Evolutionary conservation across 2,797 vertebrate species (phyloP), one percentile per base, ranked within the genome.

Genomic region (Pteronotus mesoamericanus): DNA sequence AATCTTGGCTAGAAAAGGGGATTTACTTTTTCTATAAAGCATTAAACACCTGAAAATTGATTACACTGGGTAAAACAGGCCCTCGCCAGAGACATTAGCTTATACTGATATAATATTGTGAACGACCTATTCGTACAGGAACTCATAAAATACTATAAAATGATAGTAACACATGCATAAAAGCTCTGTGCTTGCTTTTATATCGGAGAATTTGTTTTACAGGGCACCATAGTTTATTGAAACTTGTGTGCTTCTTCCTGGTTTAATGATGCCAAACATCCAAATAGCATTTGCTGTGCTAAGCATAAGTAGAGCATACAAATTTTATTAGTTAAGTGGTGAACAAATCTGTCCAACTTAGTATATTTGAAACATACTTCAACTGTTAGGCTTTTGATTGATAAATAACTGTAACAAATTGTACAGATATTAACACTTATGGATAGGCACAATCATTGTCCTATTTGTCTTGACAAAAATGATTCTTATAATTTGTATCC

Each of bases 301-400:
- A 98, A 98, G 98, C 98, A 96, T 95, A 98, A 98, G 93, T 96
- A 97, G 90, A 98, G 95, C 93, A 91, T 93, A 90, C 94, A 96
- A 42, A 97, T 97, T 96, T 97, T 97, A 96, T 95, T 96, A 96
- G 77, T 85, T 94, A 95, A 97, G 68, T 94, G 91, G 95, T 95
- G 97, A 98, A 93, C 96, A 97, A 97, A 98, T 98, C 97, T 98
- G 94, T 98, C 94, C 89, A 98, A 96, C 96, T 98, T 98, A 98
- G 96, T 96, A 92, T 97, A 92, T 97, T 96, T 98, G 96, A 98
- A 98, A 94, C 89, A 96, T 96, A 94, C 21, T 94, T 98, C 97
- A 98, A 88, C 51, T 19, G 26, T 96, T 97, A 77, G 91, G 86
- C 89, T 87, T 95, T 89, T 84, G 75, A 78, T 78, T 98, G 96